These are phyloP conservation scores for Calliopum simillimum DNA, from an alignment of 2,888 invertebrate species.

Conservation along the genomic window DNA sequence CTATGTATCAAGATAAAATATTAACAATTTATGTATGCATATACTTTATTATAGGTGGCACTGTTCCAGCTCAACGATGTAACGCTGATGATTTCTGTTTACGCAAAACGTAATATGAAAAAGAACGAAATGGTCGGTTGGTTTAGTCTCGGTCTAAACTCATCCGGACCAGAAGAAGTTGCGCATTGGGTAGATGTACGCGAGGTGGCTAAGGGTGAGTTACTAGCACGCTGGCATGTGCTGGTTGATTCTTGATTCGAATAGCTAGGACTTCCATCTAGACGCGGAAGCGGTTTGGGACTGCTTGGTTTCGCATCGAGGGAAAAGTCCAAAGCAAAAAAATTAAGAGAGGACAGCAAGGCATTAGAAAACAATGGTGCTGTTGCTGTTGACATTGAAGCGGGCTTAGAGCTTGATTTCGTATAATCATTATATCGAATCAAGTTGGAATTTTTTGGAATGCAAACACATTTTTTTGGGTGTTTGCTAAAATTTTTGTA, in stretches of 20 bases:
- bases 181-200: slow-evolving; percentile 95
- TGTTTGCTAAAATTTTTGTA: slow-evolving; percentile 23
- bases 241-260: slow-evolving; percentile 80
- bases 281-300: slow-evolving; percentile 60
- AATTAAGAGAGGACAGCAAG: slow-evolving; percentile 48
- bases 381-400: slow-evolving; percentile 65
- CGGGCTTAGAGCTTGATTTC: slow-evolving; percentile 65
- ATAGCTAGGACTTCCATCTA: slow-evolving; percentile 65
- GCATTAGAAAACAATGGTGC: slow-evolving; percentile 49
- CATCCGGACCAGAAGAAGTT: slow-evolving; percentile 91
- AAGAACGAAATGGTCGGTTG: slow-evolving; percentile 97
- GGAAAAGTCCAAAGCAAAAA: slow-evolving; percentile 63
- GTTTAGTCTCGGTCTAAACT: slow-evolving; percentile 93
- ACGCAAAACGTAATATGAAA: slow-evolving; percentile 92
- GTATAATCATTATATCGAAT: slow-evolving; percentile 52
- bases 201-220: slow-evolving; percentile 85
- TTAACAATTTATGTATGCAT: background rate
- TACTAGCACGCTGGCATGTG: slow-evolving; percentile 95
- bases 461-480: slow-evolving; percentile 24
- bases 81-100: slow-evolving; percentile 93
- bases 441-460: background rate
- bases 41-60: slow-evolving; percentile 76
- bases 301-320: slow-evolving; percentile 60
- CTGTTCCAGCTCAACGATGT: slow-evolving; percentile 95
- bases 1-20: background rate